Evolutionary conservation across 2,888 invertebrate species (phyloP).

Genomic region (Cerastis leucographa): DNA sequence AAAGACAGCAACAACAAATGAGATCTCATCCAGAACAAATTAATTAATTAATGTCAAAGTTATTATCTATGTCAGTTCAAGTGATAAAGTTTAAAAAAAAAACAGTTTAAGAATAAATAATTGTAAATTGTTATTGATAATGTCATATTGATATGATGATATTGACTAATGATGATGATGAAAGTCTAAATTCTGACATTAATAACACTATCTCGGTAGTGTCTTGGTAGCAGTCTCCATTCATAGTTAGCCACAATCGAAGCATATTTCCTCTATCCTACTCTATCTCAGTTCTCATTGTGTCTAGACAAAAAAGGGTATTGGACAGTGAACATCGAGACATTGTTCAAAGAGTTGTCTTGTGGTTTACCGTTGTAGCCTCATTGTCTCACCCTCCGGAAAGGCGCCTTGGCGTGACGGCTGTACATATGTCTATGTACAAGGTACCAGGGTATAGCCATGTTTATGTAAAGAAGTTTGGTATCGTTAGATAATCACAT

Average conservation of each 20-base stretch:
- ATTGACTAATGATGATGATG: too few species aligned
- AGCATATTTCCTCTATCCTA: neutral
- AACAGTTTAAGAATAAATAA: too few species aligned
- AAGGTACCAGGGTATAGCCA: neutral
- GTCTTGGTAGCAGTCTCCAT: too few species aligned
- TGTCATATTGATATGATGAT: too few species aligned
- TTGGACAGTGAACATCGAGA: constrained; percentile 9
- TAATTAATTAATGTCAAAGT: too few species aligned
- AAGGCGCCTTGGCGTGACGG: constrained; percentile 46
- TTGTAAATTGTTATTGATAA: too few species aligned
- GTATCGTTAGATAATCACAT: constrained; percentile 47
- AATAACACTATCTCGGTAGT: too few species aligned
- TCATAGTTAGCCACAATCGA: neutral
- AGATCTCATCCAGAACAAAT: too few species aligned
- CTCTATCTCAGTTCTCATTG: constrained; percentile 1
- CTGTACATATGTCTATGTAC: constrained; percentile 1
- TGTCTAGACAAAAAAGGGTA: constrained; percentile 9
- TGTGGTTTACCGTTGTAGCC: constrained; percentile 37
- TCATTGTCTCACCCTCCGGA: constrained; percentile 42
- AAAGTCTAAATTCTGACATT: neutral
- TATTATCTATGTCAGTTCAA: too few species aligned
- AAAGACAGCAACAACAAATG: too few species aligned
- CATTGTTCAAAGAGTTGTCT: constrained; percentile 20
- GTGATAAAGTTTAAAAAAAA: too few species aligned
- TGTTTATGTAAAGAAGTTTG: constrained; percentile 13